Base-by-base conservation (phyloP, 2,113 vertebrate genomes). In the Aldabrachelys gigantea region DNA sequence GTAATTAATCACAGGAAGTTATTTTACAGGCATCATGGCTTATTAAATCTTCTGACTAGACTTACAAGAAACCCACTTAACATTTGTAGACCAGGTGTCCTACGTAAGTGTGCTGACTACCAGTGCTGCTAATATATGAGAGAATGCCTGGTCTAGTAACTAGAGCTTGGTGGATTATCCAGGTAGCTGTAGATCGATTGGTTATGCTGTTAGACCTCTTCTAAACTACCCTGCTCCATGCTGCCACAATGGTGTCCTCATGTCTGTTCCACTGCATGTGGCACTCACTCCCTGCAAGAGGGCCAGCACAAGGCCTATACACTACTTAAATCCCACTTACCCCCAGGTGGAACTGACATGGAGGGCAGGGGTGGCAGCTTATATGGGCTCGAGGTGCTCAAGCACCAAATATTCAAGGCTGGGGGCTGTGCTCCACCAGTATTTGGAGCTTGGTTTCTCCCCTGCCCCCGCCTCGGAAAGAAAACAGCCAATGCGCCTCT, bases 1-100 rank as follows among this genome's bases (percentile, higher is more conserved):
- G 93, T 89, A 88, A 93, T 94, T 91, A 92, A 80, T 80, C 87
- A 92, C 6, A 69, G 83, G 80, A 96, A 95, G 88, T 95, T 97
- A 92, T 94, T 95, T 93, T 94, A 96, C 25, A 24, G 65, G 78
- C 75, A 90, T 91, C 92, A 86, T 84, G 96, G 93, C 84, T 97
- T 95, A 97, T 95, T 96, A 90, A 94, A 90, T 44, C 94, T 95
- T 80, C 82, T 62, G 35, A 89, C 88, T 94, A 97, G 94, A 96
- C 91, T 92, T 80, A 83, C 52, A 82, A 85, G 83, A 95, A 95
- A 72, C 19, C 72, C 80, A 81, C 76, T 95, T 72, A 91, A 88
- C 62, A 82, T 62, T 88, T 87, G 90, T 54, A 65, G 87, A 54
- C 50, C 75, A 56, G 79, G 78, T 65, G 54, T 49, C 80, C 53